Base-by-base conservation (phyloP, 2,888 invertebrate genomes). In the Perizoma flavofasciatum region DNA sequence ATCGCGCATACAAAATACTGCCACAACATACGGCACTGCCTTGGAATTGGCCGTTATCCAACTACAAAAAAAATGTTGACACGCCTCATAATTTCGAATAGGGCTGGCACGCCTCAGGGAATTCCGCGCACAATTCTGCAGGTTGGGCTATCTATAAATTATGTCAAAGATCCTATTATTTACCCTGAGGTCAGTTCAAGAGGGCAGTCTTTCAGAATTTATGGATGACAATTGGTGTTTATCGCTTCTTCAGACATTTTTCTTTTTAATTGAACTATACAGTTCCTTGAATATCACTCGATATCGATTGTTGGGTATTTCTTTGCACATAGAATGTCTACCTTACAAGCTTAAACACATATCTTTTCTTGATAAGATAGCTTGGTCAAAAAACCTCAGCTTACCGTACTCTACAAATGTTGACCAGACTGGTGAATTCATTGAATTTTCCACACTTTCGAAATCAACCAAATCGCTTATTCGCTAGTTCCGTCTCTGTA, bases 21-120 rank as follows among this genome's bases (percentile, higher is more conserved):
- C 46, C 11, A 8, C 11, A 55, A 43, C 37, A 45, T 61, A 63
- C 53, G 51, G 59, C 58, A 63, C 39, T 49, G 59, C 56, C 32
- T 55, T 22, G 47, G 61, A 58, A 63, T 66, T 68, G 65, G 67
- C 63, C 22, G 63, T 66, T 54, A 43, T 61, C 63, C 64, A 66
- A 60, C 49, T 55, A 58, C 59, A 63, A 54, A 52, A 57, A 60
- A 58, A 60, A 64, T 59, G 56, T 63, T 54, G 57, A 62, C 59
- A 58, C 49, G 43, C 32, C 47, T 53, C 55, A 40, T 53, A 55
- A 51, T 62, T 49, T 59, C 33, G 33, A 49, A 49, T 11, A 61
- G 50, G 61, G 54, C 39, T 58, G 46, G 49, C 49, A 22, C 11
- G 9, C 39, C 53, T 49, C 9, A 7, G 58, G 49, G 52, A 48